phyloP scores from a whole-genome alignment of 1,140 invertebrate species.

The Mycetomoellerius zeteki region DNA sequence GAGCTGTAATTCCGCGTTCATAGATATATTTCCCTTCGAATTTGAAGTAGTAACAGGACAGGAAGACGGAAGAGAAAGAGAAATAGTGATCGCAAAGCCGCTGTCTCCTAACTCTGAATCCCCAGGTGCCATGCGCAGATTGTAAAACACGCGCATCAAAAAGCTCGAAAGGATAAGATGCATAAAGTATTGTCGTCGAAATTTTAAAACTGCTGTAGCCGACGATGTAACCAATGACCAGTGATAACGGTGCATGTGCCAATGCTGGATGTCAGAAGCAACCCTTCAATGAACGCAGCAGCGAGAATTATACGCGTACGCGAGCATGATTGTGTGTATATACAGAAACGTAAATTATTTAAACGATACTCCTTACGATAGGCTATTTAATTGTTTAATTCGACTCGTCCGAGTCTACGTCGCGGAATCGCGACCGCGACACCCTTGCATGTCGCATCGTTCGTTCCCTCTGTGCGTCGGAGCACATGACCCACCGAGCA shows the following conservation, averaged over 20 bases:
- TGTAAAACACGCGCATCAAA: neutral
- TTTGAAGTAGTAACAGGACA: neutral
- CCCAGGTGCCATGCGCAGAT: constrained; percentile 65
- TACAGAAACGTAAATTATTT: constrained; percentile 82
- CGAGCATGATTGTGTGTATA: constrained; percentile 58
- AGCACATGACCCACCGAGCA: constrained; percentile 84
- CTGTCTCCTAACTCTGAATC: constrained; percentile 57
- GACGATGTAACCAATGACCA: constrained; percentile 4
- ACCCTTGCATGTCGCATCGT: constrained; percentile 46
- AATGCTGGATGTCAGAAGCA: constrained; percentile 20
- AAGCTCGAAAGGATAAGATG: neutral
- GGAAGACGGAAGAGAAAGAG: neutral
- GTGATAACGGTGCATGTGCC: constrained; percentile 21
- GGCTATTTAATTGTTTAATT: constrained; percentile 79
- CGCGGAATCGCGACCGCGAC: constrained; percentile 25
- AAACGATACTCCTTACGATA: constrained; percentile 71
- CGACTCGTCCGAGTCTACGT: constrained; percentile 49
- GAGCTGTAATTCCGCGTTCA: neutral
- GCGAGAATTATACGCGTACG: constrained; percentile 47
- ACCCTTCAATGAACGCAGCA: constrained; percentile 9
- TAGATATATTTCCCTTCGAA: neutral
- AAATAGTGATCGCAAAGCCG: neutral
- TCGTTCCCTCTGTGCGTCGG: constrained; percentile 67
- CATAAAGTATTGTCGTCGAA: neutral
- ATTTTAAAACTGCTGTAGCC: neutral